Evolutionary conservation across 2,113 vertebrate species (phyloP), one percentile per base, ranked within the genome.

Genomic region (Okapia johnstoni): DNA sequence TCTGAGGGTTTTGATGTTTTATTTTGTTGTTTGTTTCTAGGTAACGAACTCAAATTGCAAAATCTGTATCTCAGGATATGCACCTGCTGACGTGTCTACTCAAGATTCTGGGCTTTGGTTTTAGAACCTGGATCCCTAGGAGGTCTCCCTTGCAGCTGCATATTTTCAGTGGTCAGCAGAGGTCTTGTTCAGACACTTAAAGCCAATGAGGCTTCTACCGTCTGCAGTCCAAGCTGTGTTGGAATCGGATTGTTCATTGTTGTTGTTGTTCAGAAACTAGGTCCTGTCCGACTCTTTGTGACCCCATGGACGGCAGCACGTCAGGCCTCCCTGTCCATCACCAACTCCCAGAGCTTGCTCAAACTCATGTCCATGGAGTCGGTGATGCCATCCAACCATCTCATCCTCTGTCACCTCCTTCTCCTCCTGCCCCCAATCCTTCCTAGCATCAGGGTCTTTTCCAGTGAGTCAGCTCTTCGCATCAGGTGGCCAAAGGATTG

Each of bases 211-310:
- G 25, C 76, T 76, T 14, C 77, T 33, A 17, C 17, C 48, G 11
- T 21, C 30, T 23, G 48, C 19, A 21, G 30, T 25, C 80, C 80
- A 8, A 15, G 19, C 79, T 15, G 76, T 16, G 33, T 7, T 33
- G 30, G 30, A 33, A 83, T 14, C 14, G 33, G 33, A 50, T 8
- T 57, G 55, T 28, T 28, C 13, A 26, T 30, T 14, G 26, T 21
- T 57, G 55, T 6, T 6, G 26, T 60, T 46, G 46, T 46, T 46
- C 46, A 46, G 46, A 7, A 6, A 8, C 46, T 46, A 7, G 46
- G 46, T 30, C 28, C 0, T 61, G 60, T 15, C 60, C 6, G 28
- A 30, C 60, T 30, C 28, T 15, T 30, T 33, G 28, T 1, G 0
- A 61, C 14, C 60, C 60, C 60, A 16, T 7, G 60, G 15, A 30